phyloP scores from a whole-genome alignment of 2,113 vertebrate genomes.

The Colaptes auratus region DNA sequence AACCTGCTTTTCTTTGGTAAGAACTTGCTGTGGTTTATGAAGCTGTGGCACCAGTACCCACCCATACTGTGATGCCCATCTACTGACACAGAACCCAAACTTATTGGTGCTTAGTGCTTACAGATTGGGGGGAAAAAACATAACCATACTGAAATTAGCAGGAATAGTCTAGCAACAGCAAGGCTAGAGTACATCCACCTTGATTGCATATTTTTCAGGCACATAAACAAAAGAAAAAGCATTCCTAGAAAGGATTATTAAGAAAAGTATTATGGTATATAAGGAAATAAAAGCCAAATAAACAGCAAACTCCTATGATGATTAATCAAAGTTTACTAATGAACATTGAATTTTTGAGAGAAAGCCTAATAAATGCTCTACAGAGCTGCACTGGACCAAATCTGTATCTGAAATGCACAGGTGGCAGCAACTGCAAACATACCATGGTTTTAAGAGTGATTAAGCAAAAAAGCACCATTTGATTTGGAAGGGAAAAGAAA shows the following conservation, averaged over 20 bases:
- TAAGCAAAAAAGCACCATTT: neutral
- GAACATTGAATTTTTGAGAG: neutral
- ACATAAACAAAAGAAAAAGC: neutral
- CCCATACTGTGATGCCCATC: neutral
- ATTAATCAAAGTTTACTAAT: neutral
- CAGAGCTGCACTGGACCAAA: neutral
- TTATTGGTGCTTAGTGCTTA: neutral
- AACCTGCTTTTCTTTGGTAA: neutral
- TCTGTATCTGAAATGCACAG: neutral
- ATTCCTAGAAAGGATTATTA: neutral
- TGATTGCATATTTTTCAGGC: neutral
- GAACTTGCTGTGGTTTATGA: neutral
- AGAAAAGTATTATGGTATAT: neutral
- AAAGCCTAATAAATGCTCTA: neutral
- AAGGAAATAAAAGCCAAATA: neutral
- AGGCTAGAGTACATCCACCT: neutral
- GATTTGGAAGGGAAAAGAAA: fast-evolving
- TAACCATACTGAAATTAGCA: neutral
- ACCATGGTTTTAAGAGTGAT: neutral
- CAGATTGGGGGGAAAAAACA: neutral
- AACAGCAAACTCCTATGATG: neutral
- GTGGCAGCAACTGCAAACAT: neutral
- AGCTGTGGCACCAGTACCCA: neutral
- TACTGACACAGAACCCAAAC: neutral
- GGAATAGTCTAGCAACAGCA: neutral